Evolutionary conservation across 2,797 vertebrate species (phyloP), one percentile per base, ranked within the genome.

Genomic region (Silurus aristotelis): DNA sequence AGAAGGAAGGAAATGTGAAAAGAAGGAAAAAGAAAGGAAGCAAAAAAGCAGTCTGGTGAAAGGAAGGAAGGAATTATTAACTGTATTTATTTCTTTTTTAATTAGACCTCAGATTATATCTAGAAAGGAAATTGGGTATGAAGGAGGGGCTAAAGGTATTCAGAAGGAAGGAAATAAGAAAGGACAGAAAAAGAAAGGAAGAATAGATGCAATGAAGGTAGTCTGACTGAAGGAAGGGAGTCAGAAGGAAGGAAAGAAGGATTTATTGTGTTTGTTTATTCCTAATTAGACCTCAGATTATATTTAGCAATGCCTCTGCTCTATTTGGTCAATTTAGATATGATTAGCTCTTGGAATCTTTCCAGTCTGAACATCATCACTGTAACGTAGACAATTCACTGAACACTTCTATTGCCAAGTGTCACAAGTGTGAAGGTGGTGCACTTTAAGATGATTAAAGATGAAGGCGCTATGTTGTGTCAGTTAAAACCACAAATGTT

Each of bases 341-440:
- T 20, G 14, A 76, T 75, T 56, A 56, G 15, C 73, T 31, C 25
- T n/a, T 52, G 22, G 48, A 73, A 48, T 20, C 15, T 10, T 14
- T 75, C 55, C 31, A 43, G 2, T 4, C 43, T 6, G 19, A 17
- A 8, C 60, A 15, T 63, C 19, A 1, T 46, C 2, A 22, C 76
- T 14, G 31, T 46, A 43, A 14, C 60, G 2, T 31, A 22, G 38
- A 31, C 75, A 12, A 20, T 38, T 20, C 75, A 58, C 9, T 20
- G 55, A 25, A 20, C 19, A 17, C 55, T 13, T 38, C 3, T 58
- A 19, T 13, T 48, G 43, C 19, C 20, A 43, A 79, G 77, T 20
- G 55, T 77, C 75, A 77, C 60, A 46, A 38, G 60, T 63, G 20
- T 64, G 77, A 61, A 63, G 58, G 31, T 46, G 55, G 8, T 76